Base-by-base conservation (phyloP, 2,888 invertebrate species). In the Seira ritae region DNA sequence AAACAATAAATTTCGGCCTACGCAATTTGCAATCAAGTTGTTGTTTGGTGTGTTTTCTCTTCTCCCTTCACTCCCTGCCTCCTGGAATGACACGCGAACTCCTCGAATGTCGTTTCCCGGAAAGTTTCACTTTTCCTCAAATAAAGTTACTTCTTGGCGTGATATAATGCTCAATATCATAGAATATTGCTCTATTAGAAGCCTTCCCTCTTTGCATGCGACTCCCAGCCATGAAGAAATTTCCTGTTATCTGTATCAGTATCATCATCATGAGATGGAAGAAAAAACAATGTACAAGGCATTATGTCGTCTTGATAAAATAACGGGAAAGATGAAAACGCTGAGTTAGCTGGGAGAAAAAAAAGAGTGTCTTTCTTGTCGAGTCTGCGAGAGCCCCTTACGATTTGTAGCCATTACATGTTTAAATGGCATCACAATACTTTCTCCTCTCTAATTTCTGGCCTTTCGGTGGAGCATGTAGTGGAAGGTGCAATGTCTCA, bases 401-500 rank as follows among this genome's bases (percentile, higher is more conserved):
- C 76, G 81, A 81, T 81, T 81, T 81, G 81, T 81, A 71, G 81
- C 81, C 74, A 76, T 76, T 76, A 81, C 81, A 75, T 70, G 71
- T 67, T 81, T 71, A 37, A 55, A 76, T 81, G 76, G 37, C 69
- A 81, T 71, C 71, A 70, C 71, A 65, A 66, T 66, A 76, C 70
- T 75, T 66, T 76, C 70, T 50, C 69, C 66, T 71, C 23, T 19
- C 50, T 50, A 50, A 50, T 80, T 50, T 50, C 50, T 50, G 50
- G 6, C 50, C 50, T 50, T 50, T n/a, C 8, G 31, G 31, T 50
- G 50, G 15, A n/a, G 50, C 15, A n/a, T 81, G 81, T 75, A n/a
- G 75, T 76, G 76, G 76, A 81, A 81, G 81, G 81, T 81, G 81
- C 75, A 75, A 81, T 75, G 46, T 66, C 70, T 74, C 46, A 50